Percentiles rank a stretch among this genome's conserved stretches.
phyloP scores from a whole-genome alignment of 1,140 invertebrate species.

The Bombus terrestris region DNA sequence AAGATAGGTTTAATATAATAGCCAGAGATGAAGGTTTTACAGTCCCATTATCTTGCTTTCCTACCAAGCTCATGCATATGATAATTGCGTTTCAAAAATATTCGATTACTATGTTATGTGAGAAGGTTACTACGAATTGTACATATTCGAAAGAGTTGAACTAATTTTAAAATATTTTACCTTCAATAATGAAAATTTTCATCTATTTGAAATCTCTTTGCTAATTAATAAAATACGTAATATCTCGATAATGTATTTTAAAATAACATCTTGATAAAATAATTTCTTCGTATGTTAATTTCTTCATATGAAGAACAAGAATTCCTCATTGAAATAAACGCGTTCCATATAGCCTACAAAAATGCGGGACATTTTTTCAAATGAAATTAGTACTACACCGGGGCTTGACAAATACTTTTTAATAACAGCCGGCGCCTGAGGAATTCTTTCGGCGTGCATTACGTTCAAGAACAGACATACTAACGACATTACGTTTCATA shows the following conservation, averaged over 20 bases:
- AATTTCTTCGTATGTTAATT: background rate
- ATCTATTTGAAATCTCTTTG: too few relatives aligned
- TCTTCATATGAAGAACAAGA: too few relatives aligned
- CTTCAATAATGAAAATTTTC: too few relatives aligned
- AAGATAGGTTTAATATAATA: background rate
- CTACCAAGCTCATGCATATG: constrained; percentile 2
- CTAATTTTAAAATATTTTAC: background rate
- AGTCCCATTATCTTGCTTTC: background rate
- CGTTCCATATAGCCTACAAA: background rate
- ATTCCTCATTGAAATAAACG: background rate
- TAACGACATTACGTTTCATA: constrained; percentile 5
- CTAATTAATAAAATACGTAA: too few relatives aligned
- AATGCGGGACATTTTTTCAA: constrained; percentile 1
- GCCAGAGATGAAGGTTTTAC: constrained; percentile 1
- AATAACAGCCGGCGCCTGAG: background rate
- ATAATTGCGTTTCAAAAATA: constrained; percentile 1
- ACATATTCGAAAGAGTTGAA: background rate
- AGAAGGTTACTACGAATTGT: background rate
- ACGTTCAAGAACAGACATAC: constrained; percentile 3
- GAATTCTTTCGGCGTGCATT: background rate
- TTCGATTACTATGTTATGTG: background rate
- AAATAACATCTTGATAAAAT: too few relatives aligned
- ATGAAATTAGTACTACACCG: constrained; percentile 9
- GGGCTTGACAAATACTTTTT: constrained; percentile 8
- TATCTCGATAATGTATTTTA: too few relatives aligned